These are phyloP conservation scores for Protophormia terraenovae DNA, from an alignment of 2,888 invertebrate genomes.

Conservation along the genomic window DNA sequence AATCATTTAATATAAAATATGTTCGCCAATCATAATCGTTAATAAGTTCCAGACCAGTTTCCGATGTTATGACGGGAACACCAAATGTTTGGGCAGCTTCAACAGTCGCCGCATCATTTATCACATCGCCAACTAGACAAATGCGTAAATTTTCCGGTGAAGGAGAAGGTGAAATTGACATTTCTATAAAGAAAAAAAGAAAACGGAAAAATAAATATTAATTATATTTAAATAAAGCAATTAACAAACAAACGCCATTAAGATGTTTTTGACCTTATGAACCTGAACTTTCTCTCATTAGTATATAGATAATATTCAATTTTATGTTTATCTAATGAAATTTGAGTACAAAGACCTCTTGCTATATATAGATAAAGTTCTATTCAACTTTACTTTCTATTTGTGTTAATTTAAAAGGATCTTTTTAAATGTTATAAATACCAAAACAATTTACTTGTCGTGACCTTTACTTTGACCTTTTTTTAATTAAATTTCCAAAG, in stretches of 20 bases:
- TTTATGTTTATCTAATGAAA: neutral
- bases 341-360: neutral
- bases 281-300: no score
- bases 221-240: neutral
- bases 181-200: constrained; percentile 62
- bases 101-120: constrained; percentile 82
- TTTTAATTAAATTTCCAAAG: no score
- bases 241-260: no score
- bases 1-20: constrained; percentile 87
- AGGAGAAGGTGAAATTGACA: constrained; percentile 79
- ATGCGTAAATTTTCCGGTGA: constrained; percentile 83
- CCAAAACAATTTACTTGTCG: no score
- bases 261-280: no score
- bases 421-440: no score
- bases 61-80: constrained; percentile 85
- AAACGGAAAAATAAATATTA: neutral
- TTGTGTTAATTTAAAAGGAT: no score
- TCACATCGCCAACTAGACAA: constrained; percentile 85
- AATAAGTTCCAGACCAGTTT: constrained; percentile 84
- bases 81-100: constrained; percentile 85
- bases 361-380: neutral
- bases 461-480: no score
- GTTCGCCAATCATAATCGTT: constrained; percentile 84
- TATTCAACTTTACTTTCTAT: neutral
- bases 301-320: no score